Base-by-base conservation (phyloP, 1,140 invertebrate genomes). In the Megalopta genalis region DNA sequence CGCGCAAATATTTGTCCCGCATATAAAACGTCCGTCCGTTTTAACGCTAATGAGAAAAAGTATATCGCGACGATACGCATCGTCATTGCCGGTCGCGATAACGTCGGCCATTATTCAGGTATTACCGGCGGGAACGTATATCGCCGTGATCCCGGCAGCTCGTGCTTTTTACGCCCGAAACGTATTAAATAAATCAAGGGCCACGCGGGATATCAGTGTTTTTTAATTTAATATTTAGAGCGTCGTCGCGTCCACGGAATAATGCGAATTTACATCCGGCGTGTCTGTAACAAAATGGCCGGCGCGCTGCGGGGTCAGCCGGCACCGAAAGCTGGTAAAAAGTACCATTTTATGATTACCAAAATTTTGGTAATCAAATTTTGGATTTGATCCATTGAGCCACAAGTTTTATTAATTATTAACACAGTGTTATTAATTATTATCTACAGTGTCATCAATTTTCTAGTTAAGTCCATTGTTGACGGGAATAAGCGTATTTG, bases 111-210 rank as follows among this genome's bases (percentile, higher is more conserved):
- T 77, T 67, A 25, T 62, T 77, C 59, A 60, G 25, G 74, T 69
- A 77, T 77, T 77, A 70, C 59, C 59, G 46, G 74, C 59, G 46
- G 32, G 59, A 76, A 76, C 65, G 16, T 68, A 75, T 75, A 75
- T 75, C 66, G 66, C 46, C 60, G 63, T 42, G 37, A 67, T 75
- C 25, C 64, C 18, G 10, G 6, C 25, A 25, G 60, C 3, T 32
- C 27, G 60, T 63, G 27, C 32, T 63, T 63, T 63, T 63, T 63
- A 32, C 60, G 0, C 4, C 27, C 16, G 42, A 46, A 46, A 23
- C 64, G n/a, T 16, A 23, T 62, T 46, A 49, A 70, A 77, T 77
- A 70, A 77, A 77, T 77, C 66, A 77, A 42, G 21, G 16, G 16
- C 54, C 21, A 21, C 6, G n/a, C 37, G 23, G 42, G 59, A 76